These are phyloP conservation scores for Hetaerina titia DNA, from an alignment of 2,888 invertebrate genomes.

Conservation along the genomic window DNA sequence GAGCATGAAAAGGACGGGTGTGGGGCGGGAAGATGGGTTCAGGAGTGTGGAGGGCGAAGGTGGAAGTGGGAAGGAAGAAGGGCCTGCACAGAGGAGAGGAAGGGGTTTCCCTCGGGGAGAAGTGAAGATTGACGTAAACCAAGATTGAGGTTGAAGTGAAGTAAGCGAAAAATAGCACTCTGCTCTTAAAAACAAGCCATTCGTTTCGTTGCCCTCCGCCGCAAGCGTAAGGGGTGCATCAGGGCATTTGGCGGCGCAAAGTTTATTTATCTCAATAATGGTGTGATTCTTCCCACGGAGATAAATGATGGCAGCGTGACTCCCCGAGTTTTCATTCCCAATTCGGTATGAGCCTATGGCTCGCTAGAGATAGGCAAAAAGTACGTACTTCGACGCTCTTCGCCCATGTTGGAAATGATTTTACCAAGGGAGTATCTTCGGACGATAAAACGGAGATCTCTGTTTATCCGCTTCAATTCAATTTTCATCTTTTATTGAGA, in stretches of 20 bases:
- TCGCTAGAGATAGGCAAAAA: not conserved
- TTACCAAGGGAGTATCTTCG: not conserved
- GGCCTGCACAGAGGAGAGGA: not conserved
- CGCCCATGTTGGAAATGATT: not conserved
- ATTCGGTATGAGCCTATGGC: not conserved
- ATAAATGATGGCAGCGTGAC: constrained; percentile 14
- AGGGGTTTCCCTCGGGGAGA: not conserved
- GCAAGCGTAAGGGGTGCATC: not conserved
- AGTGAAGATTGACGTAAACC: constrained; percentile 18
- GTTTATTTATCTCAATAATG: constrained; percentile 27
- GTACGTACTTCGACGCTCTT: not conserved
- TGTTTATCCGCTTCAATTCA: constrained; percentile 35
- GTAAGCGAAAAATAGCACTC: not conserved
- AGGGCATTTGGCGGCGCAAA: not conserved
- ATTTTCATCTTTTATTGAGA: constrained; percentile 7
- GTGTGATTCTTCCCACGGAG: not conserved
- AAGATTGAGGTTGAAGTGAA: constrained; percentile 27
- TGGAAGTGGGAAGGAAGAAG: not conserved
- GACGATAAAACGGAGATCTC: not conserved
- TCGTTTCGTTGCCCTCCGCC: not conserved
- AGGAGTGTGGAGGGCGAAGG: not conserved
- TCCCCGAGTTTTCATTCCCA: constrained; percentile 2
- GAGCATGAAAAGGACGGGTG: not conserved
- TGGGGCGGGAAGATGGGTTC: not conserved
- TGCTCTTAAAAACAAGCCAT: constrained; percentile 1